Evolutionary conservation across 35 echinoderm and acorn worm species (phyloP), one percentile per base, ranked within the genome.

Genomic region (Amphiura filiformis): DNA sequence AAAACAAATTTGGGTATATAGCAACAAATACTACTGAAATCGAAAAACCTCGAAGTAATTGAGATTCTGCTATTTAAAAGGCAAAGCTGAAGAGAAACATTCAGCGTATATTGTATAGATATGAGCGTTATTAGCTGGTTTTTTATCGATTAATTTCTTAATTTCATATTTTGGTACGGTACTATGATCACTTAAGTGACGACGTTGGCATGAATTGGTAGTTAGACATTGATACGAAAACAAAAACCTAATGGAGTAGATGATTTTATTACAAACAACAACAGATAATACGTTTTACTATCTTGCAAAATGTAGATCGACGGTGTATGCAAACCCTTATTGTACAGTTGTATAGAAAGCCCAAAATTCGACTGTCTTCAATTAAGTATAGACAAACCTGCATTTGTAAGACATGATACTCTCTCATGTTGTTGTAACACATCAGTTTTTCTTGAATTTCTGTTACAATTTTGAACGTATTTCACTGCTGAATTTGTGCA

Each of bases 81-180:
- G 61, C 61, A 70, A 70, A 18, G 61, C 61, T 70, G 61, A 70
- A 70, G 26, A 11, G 26, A 70, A 4, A 3, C 26, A 11, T 70
- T 70, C 61, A 70, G 61, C 61, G 26, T 70, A 47, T 70, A 70
- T 70, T 26, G 28, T 70, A 30, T 70, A 70, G 61, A 70, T 70
- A 70, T 13, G 61, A 70, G 28, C 26, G 61, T 70, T 52, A n/a
- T 52, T 70, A 70, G 61, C 61, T 18, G 15, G 61, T 70, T 70
- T 70, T 70, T 70, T 70, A 70, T 70, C 61, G 61, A 70, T 70
- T 70, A 70, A 70, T 70, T 70, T 70, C 61, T 70, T 70, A 70
- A 70, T 70, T 70, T 70, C 61, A 70, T 70, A 70, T 70, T 70
- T 70, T 70, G 61, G 61, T 70, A 70, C 61, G 61, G 61, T 70